A percentile compares a stretch with the other conserved stretches of the same genome.
These are phyloP conservation scores for Endotricha flammealis DNA, from an alignment of 2,888 invertebrate genomes.

Conservation along the genomic window DNA sequence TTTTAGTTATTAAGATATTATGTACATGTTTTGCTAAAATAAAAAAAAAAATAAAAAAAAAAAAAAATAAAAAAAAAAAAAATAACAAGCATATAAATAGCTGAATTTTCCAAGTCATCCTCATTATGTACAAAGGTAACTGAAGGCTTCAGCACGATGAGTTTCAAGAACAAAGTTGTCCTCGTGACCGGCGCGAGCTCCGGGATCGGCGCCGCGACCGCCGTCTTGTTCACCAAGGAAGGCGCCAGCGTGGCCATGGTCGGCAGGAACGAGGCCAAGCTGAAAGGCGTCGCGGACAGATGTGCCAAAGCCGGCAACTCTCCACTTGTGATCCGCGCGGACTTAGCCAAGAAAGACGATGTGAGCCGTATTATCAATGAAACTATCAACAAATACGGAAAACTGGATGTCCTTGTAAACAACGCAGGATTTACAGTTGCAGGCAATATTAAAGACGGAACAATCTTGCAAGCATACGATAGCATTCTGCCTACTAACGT, in stretches of 20 bases:
- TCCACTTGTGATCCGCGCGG: constrained; percentile 26
- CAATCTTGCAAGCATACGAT: constrained; percentile 24
- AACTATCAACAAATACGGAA: constrained; percentile 29
- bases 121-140: no score
- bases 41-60: no score
- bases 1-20: no score
- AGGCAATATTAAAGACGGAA: constrained; percentile 14
- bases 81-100: no score
- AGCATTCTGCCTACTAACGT: constrained; percentile 27
- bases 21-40: no score
- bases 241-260: constrained; percentile 24
- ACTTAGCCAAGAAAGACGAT: constrained; percentile 28
- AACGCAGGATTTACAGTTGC: constrained; percentile 28
- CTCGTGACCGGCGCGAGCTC: constrained; percentile 43
- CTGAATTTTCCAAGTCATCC: no score
- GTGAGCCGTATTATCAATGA: constrained; percentile 22
- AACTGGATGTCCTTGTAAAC: constrained; percentile 33
- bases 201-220: constrained; percentile 43
- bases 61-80: no score
- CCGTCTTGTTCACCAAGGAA: constrained; percentile 34
- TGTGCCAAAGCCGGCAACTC: constrained; percentile 14
- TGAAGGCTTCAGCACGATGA: no score
- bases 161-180: constrained; percentile 30
- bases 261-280: not conserved
- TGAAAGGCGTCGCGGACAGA: not conserved